phyloP scores from a whole-genome alignment of 2,797 vertebrate species.

The Heteromormyrus szaboi region DNA sequence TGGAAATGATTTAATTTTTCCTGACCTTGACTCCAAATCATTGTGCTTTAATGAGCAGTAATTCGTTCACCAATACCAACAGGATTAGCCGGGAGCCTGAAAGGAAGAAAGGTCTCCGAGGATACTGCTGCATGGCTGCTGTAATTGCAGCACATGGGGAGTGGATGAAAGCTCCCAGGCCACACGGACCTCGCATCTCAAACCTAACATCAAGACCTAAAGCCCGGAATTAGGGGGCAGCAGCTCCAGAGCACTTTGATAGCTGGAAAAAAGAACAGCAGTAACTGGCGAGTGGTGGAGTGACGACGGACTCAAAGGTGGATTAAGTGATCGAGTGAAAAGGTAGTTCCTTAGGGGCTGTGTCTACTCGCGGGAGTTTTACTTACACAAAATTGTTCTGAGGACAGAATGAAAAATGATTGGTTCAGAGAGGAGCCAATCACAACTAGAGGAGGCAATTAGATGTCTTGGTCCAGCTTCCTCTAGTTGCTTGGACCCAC shows the following conservation, averaged over 20 bases:
- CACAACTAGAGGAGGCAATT: neutral
- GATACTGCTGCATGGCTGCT: neutral
- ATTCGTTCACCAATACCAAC: constrained; percentile 32
- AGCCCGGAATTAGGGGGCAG: constrained; percentile 1
- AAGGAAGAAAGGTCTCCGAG: neutral
- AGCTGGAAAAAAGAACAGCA: constrained; percentile 28
- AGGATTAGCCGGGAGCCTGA: constrained; percentile 12
- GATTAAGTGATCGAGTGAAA: constrained; percentile 22
- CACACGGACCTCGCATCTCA: neutral
- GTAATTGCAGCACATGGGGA: neutral
- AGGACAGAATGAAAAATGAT: neutral
- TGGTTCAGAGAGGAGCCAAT: neutral
- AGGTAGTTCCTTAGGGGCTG: neutral
- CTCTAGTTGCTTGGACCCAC: neutral
- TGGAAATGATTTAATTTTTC: constrained; percentile 31
- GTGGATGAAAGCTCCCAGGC: neutral
- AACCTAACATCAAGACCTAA: neutral
- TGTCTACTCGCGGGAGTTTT: neutral
- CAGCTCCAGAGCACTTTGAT: constrained; percentile 34
- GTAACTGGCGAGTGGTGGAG: constrained; percentile 38
- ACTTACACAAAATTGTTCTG: neutral
- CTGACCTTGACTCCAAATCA: constrained; percentile 29
- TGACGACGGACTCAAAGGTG: constrained; percentile 27
- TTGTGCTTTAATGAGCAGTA: constrained; percentile 33
- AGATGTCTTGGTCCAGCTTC: too few relatives aligned